Conservation (phyloP, 2,888 invertebrate species). For the Agrilus cyanescens region DNA sequence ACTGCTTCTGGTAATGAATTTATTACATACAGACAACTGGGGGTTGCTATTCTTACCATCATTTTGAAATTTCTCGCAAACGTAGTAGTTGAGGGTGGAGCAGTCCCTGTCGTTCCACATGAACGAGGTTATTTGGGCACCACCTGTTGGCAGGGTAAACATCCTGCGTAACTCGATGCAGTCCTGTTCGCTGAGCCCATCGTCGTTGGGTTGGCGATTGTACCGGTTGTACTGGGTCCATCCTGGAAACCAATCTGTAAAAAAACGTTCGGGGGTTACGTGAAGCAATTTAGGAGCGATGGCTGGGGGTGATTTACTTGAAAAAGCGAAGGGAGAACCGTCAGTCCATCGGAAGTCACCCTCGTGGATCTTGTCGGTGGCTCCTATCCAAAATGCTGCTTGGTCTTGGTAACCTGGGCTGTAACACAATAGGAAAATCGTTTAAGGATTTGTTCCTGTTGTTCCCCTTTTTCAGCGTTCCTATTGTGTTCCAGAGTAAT, state of each 20-base stretch:
- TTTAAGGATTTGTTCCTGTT: not conserved
- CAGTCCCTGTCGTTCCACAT: constrained; percentile 79
- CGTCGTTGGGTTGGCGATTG: constrained; percentile 67
- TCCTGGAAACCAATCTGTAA: constrained; percentile 71
- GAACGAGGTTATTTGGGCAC: constrained; percentile 42
- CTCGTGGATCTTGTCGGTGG: constrained; percentile 62
- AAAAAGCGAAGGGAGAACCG: constrained; percentile 58
- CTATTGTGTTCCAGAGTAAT: too few species aligned
- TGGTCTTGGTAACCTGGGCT: constrained; percentile 58
- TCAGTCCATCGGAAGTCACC: constrained; percentile 74
- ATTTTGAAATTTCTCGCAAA: constrained; percentile 59
- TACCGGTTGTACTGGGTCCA: constrained; percentile 58
- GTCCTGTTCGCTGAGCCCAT: constrained; percentile 68
- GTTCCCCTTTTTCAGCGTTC: too few species aligned
- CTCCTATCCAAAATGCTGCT: constrained; percentile 72
- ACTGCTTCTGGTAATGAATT: constrained; percentile 31
- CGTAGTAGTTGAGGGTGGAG: constrained; percentile 57
- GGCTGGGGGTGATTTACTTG: constrained; percentile 42
- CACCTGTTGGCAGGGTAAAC: constrained; percentile 45
- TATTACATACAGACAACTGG: not conserved
- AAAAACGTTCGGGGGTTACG: not conserved
- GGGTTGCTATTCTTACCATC: constrained; percentile 43
- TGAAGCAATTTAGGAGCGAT: not conserved
- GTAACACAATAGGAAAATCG: constrained; percentile 14
- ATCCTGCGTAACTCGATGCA: constrained; percentile 64